These are phyloP conservation scores for Drosophila rhopaloa DNA, from an alignment of 1,140 invertebrate species.

Conservation along the genomic window DNA sequence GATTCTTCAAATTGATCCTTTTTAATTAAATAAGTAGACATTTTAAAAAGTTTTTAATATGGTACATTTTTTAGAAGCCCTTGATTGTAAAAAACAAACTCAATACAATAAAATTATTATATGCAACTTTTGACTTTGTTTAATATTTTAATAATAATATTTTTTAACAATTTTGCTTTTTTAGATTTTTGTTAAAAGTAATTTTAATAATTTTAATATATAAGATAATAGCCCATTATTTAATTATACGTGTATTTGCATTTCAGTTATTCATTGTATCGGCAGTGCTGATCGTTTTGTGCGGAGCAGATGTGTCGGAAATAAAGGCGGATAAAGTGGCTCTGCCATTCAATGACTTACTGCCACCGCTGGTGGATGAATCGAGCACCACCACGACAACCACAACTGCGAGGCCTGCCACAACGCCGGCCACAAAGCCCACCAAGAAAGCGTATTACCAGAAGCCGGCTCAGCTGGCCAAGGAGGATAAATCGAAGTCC, in stretches of 20 bases:
- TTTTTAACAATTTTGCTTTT: no score
- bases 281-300: conserved; percentile 45
- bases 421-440: conserved; percentile 63
- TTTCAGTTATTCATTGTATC: conserved; percentile 65
- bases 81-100: no score
- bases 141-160: no score
- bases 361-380: conserved; percentile 68
- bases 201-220: no score
- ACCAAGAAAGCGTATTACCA: conserved; percentile 72
- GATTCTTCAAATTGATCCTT: no score
- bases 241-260: conserved; percentile 1
- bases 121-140: no score
- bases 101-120: no score
- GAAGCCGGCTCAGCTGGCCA: conserved; percentile 31
- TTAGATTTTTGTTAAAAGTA: no score
- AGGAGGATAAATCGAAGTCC: conserved; percentile 29
- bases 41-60: no score
- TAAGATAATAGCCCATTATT: no score
- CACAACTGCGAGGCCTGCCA: conserved; percentile 24
- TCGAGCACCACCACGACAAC: conserved; percentile 23
- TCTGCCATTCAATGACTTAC: conserved; percentile 78
- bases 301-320: conserved; percentile 63
- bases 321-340: conserved; percentile 52
- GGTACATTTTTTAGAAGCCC: no score
- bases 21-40: no score